Conservation (phyloP, 2,113 vertebrate species). For the Rhegmatorhina hoffmannsi region DNA sequence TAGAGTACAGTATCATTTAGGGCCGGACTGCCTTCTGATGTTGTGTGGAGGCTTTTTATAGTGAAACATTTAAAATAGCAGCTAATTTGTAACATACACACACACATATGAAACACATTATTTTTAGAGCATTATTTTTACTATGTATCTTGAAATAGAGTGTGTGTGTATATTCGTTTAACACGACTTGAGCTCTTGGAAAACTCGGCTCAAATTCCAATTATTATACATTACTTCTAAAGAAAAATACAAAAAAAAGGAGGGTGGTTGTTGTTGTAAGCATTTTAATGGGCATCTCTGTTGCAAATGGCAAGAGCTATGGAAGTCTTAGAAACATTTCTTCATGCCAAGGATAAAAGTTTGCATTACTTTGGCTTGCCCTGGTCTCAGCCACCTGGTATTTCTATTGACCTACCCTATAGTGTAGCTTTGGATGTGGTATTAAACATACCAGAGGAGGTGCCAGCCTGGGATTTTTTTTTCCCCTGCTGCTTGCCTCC, state of each 20-base stretch:
- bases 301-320: neutral
- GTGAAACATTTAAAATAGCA: conserved; percentile 47
- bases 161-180: conserved; percentile 9
- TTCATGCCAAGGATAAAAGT: neutral
- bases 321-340: neutral
- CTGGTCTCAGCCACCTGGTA: conserved; percentile 8
- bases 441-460: neutral
- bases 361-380: neutral
- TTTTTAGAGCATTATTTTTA: conserved; percentile 46
- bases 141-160: conserved; percentile 23
- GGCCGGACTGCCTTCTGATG: conserved; percentile 8
- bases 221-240: conserved; percentile 28
- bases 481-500: neutral
- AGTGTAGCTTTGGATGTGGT: neutral
- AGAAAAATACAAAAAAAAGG: neutral
- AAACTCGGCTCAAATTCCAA: neutral
- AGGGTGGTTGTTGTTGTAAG: neutral
- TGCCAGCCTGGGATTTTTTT: neutral
- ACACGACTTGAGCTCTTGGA: conserved; percentile 1
- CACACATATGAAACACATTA: conserved; percentile 39
- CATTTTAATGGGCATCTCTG: neutral
- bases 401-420: neutral
- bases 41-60: neutral
- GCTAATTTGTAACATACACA: conserved; percentile 58
- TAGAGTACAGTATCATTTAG: conserved; percentile 24